Evolutionary conservation across 2,113 vertebrate genomes (phyloP).

Genomic region (Pongo pygmaeus): DNA sequence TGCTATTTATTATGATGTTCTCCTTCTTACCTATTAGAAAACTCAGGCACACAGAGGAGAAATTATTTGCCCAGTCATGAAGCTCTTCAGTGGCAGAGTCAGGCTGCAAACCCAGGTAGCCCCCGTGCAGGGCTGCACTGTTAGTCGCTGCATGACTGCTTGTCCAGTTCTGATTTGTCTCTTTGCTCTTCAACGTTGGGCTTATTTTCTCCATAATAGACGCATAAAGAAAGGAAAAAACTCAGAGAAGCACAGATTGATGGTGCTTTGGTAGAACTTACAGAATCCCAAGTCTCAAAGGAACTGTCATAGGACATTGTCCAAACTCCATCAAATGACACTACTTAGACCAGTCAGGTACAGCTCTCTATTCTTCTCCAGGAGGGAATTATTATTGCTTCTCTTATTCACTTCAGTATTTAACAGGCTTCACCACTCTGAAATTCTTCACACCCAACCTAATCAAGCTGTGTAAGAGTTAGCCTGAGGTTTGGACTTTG

Average conservation of each 20-base stretch:
- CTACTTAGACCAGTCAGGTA: not conserved
- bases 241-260: not conserved
- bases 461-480: not conserved
- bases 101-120: not conserved
- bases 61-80: not conserved
- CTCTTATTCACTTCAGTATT: conserved; percentile 44
- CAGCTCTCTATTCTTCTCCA: conserved; percentile 14
- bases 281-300: not conserved
- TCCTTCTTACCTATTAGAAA: not conserved
- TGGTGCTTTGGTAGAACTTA: not conserved
- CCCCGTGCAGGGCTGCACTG: not conserved
- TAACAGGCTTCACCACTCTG: conserved; percentile 27
- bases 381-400: not conserved
- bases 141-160: no score
- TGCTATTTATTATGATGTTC: not conserved
- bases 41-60: not conserved
- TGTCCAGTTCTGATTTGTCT: not conserved
- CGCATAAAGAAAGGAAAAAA: not conserved
- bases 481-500: conserved; percentile 51
- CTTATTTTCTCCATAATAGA: not conserved
- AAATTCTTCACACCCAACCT: conserved; percentile 63
- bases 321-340: not conserved
- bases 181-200: not conserved
- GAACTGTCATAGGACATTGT: not conserved
- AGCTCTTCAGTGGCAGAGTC: not conserved